Conservation (phyloP, 2,113 vertebrate species). For the Istiophorus platypterus region DNA sequence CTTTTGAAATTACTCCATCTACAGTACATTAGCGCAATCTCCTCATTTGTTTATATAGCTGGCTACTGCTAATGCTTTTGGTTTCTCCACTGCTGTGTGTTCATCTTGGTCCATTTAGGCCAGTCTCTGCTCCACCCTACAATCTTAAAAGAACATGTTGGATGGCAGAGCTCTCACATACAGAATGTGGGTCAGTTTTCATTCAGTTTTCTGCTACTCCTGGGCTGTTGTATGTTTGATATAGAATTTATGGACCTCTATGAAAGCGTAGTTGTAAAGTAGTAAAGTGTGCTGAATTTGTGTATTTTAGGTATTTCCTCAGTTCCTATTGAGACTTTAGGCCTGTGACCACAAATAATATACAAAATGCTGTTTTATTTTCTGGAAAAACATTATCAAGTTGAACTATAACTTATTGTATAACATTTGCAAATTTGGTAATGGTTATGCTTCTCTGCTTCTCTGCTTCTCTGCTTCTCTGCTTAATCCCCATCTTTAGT, state of each 20-base stretch:
- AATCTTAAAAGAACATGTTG: constrained; percentile 41
- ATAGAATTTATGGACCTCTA: neutral
- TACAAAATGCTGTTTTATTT: neutral
- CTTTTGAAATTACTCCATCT: constrained; percentile 28
- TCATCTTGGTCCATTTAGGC: constrained; percentile 32
- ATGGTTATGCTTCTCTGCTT: neutral
- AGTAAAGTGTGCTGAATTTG: neutral
- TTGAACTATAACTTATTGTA: neutral
- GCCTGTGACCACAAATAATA: neutral
- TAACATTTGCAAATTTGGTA: too few relatives aligned
- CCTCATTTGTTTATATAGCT: constrained; percentile 20
- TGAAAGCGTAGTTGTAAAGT: neutral
- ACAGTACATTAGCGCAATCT: constrained; percentile 1
- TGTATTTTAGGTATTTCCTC: neutral
- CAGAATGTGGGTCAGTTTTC: constrained; percentile 4
- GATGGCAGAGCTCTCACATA: constrained; percentile 1
- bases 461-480: too few relatives aligned
- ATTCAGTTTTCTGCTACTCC: neutral
- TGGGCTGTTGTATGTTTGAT: neutral
- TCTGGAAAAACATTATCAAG: neutral
- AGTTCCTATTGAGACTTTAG: neutral
- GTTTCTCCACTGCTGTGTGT: constrained; percentile 6
- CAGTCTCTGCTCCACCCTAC: constrained; percentile 10
- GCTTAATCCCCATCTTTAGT: neutral
- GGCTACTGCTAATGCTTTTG: neutral